Evolutionary conservation across 2,888 invertebrate genomes (phyloP), one percentile per base, ranked within the genome.

Genomic region (Drosophila kanekoi): DNA sequence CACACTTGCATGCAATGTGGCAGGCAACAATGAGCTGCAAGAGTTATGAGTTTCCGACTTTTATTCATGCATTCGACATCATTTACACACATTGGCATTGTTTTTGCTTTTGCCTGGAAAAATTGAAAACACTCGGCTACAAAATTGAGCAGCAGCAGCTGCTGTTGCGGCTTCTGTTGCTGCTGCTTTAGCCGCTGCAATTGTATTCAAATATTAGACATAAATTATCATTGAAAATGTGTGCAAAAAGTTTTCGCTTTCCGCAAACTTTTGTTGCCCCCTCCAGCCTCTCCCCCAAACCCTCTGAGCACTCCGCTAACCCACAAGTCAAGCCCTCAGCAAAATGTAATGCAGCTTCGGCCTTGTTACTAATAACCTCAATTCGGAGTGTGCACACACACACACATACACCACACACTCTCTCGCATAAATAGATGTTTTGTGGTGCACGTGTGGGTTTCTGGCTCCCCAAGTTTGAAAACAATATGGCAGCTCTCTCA

Each of bases 311-410:
- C 28, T 37, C 13, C 43, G 18, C 44, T 48, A 11, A 38, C 43
- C 54, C 35, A 14, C 20, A 41, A 43, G 37, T 47, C 6, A 9
- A 37, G 41, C 65, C 63, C 53, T 45, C 43, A 23, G 20, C 68
- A 48, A 71, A 47, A 76, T 60, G 61, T 62, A 57, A 69, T 81
- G 76, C 73, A 77, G 60, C 74, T 66, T 32, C 71, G 88, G 89
- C 85, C 85, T 85, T 85, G 85, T 89, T 89, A 87, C 89, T 85
- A 85, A 85, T 85, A 85, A 85, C 85, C 85, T 85, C 88, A 89
- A 85, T 89, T 77, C 66, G 64, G 72, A 76, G 53, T 72, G 62
- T 66, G 69, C 58, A 47, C 58, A 69, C 56, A 63, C 45, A 71
- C 45, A 56, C 43, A 63, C 47, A 61, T 47, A 64, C 45, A 28